Percentiles rank a stretch among this genome's conserved stretches.
These are phyloP conservation scores for Venustoraphidia nigricollis DNA, from an alignment of 2,888 invertebrate species.

Conservation along the genomic window DNA sequence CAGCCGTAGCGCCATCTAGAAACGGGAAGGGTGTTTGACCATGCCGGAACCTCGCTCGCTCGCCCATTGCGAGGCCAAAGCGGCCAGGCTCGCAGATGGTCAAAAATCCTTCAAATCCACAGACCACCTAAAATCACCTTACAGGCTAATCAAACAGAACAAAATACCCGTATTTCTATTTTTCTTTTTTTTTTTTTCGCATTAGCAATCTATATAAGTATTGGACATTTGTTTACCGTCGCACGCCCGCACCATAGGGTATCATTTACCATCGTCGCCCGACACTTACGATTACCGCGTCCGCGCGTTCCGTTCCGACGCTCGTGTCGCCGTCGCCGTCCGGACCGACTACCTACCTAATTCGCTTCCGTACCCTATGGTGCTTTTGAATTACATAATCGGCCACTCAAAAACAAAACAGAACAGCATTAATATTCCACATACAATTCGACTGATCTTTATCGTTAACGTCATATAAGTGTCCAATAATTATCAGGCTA, in stretches of 20 bases:
- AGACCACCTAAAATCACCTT: constrained; percentile 31
- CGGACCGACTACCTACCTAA: too few relatives aligned
- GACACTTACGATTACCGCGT: too few relatives aligned
- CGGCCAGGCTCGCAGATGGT: constrained; percentile 34
- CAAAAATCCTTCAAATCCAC: constrained; percentile 50
- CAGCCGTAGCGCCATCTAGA: constrained; percentile 30
- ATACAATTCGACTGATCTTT: too few relatives aligned
- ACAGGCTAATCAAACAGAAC: constrained; percentile 18
- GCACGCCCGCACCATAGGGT: too few relatives aligned
- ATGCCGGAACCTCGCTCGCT: constrained; percentile 21
- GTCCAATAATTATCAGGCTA: constrained; percentile 10
- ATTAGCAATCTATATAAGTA: constrained; percentile 8
- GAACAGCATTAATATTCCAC: too few relatives aligned
- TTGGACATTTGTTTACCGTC: constrained; percentile 7
- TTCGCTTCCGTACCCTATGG: too few relatives aligned
- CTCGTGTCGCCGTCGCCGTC: too few relatives aligned
- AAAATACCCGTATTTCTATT: constrained; percentile 2
- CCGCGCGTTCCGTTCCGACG: too few relatives aligned
- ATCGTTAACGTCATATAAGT: neutral
- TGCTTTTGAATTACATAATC: too few relatives aligned
- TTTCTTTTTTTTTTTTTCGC: neutral
- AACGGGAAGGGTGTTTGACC: constrained; percentile 60
- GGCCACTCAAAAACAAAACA: too few relatives aligned
- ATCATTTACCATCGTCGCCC: too few relatives aligned
- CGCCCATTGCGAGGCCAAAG: constrained; percentile 2